Evolutionary conservation across 2,888 invertebrate genomes (phyloP), one percentile per base, ranked within the genome.

Genomic region (Patella depressa): DNA sequence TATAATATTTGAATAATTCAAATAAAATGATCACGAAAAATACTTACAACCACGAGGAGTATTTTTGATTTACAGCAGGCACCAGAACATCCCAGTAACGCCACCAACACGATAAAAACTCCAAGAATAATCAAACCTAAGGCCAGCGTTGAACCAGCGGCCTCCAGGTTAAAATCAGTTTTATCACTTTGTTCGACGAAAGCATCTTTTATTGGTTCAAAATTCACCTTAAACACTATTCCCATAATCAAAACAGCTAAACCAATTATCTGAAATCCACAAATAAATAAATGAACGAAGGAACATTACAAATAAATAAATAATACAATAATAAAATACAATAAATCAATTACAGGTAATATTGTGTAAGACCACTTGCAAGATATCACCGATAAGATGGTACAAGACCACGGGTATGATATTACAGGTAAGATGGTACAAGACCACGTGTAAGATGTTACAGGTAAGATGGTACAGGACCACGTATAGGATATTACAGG

Each of bases 161-260:
- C 19, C 34, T 74, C 65, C 65, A 74, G 65, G 34, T 74, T 69
- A 53, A 65, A 69, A 53, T 69, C 75, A 24, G 17, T 75, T n/a
- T 19, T 29, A 0, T 19, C 70, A 19, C 53, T 53, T n/a, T 72
- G 24, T 29, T 53, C 34, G 3, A 45, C 12, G 11, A 45, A 53
- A n/a, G 53, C 45, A 45, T 53, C 45, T 53, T 53, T 45, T n/a
- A 53, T 72, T 11, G 17, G 17, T 19, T 45, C 45, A 12, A 53
- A 75, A 69, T 69, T 69, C n/a, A 74, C 65, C 69, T 74, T 74
- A n/a, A 74, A 69, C 24, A 74, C 74, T n/a, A 74, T 70, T 12
- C 74, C 74, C n/a, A 53, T 34, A 19, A 69, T 45, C 34, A 74
- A 53, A 7, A 65, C 19, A 53, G 74, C 59, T n/a, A 74, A 45